A percentile compares a stretch with the other conserved stretches of the same genome.
Conservation (phyloP, 2,113 vertebrate genomes). For the Probosciger aterrimus region DNA sequence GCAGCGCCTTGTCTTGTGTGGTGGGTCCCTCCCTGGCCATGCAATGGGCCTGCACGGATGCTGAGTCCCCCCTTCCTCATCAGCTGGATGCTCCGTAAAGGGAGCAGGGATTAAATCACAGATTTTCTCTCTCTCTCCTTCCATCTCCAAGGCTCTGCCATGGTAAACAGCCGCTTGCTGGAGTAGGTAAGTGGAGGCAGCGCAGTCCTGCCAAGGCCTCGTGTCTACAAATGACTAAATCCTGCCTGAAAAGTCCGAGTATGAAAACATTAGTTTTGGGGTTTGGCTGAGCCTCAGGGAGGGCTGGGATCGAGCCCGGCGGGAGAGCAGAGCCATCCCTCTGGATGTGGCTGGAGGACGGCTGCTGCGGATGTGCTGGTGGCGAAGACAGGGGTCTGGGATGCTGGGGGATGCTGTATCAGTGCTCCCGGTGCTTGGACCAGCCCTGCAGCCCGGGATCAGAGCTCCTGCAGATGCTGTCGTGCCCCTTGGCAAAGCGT, state of each 20-base stretch:
- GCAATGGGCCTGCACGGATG: fast-evolving
- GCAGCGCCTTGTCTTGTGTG: fast-evolving
- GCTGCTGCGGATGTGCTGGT: neutral
- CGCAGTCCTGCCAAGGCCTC: neutral
- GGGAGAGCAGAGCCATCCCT: neutral
- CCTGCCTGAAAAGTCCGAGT: constrained; percentile 46
- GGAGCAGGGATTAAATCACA: neutral
- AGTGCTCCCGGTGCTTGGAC: fast-evolving
- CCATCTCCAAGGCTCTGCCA: neutral
- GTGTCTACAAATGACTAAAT: constrained; percentile 58
- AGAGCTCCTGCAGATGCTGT: neutral
- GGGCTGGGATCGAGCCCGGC: neutral
- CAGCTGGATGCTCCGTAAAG: fast-evolving
- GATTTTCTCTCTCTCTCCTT: neutral
- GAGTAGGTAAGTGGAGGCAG: constrained; percentile 1
- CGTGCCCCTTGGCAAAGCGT: neutral
- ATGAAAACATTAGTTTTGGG: constrained; percentile 55
- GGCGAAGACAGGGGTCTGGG: fast-evolving
- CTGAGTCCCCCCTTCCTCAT: neutral
- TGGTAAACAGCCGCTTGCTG: neutral
- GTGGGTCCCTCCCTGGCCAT: fast-evolving
- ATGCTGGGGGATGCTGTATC: neutral
- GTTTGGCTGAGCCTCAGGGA: constrained; percentile 11
- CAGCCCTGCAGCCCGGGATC: neutral
- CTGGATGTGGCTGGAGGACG: neutral